Evolutionary conservation across 2,888 invertebrate genomes (phyloP), one percentile per base, ranked within the genome.

Genomic region (Strigamia maritima): DNA sequence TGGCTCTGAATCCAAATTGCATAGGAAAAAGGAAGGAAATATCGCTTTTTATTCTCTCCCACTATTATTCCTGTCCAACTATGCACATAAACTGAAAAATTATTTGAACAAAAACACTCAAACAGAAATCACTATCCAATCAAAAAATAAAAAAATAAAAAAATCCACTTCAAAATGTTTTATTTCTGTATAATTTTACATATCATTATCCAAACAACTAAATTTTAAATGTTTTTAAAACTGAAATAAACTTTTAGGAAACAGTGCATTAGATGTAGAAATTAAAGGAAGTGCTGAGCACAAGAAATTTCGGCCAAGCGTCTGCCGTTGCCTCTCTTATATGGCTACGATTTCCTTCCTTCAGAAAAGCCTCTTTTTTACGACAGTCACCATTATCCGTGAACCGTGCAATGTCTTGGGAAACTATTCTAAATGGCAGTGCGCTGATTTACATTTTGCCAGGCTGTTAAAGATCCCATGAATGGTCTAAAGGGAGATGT

Each of bases 261-360:
- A 54, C 54, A 54, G n/a, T 2, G 49, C n/a, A 6, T 12, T n/a
- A 19, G 54, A 54, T 54, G 19, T 54, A 70, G 26, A 70, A 70
- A 28, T 70, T 26, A 70, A 70, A 70, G 70, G 70, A 70, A 70
- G 70, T 70, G 70, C 70, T 70, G 70, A 70, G 70, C 70, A 28
- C 70, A 70, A 70, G 28, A 70, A 65, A 70, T 70, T 70, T 70
- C 28, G 70, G 70, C 70, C 70, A 70, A 70, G 28, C 70, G 70
- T 70, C 70, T 70, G 70, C 70, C 70, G 54, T 54, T 54, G 54
- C 54, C n/a, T 24, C 70, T 70, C 26, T 70, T 70, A 70, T 70
- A 70, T 70, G 70, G 70, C 70, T 70, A 70, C 70, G 70, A 70
- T 70, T 70, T 70, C 70, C 70, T 70, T 70, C 70, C 70, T 70